A percentile compares a stretch with the other conserved stretches of the same genome.
Evolutionary conservation across 2,113 vertebrate genomes (phyloP).

Genomic region (Origma solitaria): DNA sequence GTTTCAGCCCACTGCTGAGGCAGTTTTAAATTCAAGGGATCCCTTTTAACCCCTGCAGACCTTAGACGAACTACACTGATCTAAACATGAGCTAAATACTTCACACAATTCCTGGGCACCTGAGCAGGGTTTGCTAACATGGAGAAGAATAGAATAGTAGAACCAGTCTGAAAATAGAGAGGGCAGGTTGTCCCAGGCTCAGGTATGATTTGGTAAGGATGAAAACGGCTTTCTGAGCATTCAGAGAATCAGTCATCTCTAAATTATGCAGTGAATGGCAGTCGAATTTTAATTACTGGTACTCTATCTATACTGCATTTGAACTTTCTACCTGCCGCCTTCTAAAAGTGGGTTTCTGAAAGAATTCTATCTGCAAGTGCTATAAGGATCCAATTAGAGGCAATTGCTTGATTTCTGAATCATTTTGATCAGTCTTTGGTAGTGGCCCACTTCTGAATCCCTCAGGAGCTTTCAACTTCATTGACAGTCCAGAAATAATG

Average conservation of each 20-base stretch:
- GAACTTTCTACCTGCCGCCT: neutral
- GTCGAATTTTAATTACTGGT: conserved; percentile 58
- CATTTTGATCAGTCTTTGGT: conserved; percentile 48
- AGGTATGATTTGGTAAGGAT: neutral
- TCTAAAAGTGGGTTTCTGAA: conserved; percentile 20
- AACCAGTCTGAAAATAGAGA: neutral
- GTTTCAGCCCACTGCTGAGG: neutral
- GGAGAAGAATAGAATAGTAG: neutral
- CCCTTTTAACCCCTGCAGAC: neutral
- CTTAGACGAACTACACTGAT: neutral
- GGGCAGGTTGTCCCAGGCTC: conserved; percentile 6
- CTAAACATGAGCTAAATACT: neutral
- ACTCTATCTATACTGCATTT: neutral
- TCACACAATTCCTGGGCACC: neutral
- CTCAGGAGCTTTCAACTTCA: conserved; percentile 31
- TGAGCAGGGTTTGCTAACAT: neutral
- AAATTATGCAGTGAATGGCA: neutral
- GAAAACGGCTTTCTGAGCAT: neutral
- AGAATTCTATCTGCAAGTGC: conserved; percentile 5
- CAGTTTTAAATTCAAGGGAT: neutral
- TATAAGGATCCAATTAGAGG: conserved; percentile 56
- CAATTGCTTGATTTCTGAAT: conserved; percentile 42
- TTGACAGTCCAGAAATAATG: conserved; percentile 44
- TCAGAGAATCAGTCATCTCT: neutral
- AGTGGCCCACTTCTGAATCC: conserved; percentile 33